Conservation (phyloP, 2,113 vertebrate species). For the Electrona antarctica region DNA sequence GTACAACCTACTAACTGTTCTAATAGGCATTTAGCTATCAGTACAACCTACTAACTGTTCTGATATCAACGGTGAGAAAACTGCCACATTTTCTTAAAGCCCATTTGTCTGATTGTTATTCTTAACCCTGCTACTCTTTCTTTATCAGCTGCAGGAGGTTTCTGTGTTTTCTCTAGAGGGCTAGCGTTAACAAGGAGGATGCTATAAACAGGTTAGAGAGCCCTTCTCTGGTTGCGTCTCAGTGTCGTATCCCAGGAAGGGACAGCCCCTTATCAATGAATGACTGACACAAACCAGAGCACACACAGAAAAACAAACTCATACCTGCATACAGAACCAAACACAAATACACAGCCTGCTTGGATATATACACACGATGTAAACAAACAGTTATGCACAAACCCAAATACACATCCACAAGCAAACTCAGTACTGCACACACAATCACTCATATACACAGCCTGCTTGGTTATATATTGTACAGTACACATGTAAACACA, state of each 20-base stretch:
- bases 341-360: too few relatives aligned
- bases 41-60: slow-evolving; percentile 31
- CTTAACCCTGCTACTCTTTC: slow-evolving; percentile 40
- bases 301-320: background rate
- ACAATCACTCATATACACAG: too few relatives aligned
- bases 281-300: slow-evolving; percentile 69
- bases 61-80: slow-evolving; percentile 42
- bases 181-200: slow-evolving; percentile 40
- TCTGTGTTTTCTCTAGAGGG: slow-evolving; percentile 60
- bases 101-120: slow-evolving; percentile 61
- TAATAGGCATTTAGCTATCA: slow-evolving; percentile 12
- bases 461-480: too few relatives aligned
- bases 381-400: too few relatives aligned
- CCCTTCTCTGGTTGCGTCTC: slow-evolving; percentile 36
- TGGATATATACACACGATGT: too few relatives aligned
- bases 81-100: slow-evolving; percentile 34
- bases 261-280: slow-evolving; percentile 41
- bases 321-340: background rate
- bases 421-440: too few relatives aligned
- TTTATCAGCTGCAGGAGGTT: slow-evolving; percentile 63
- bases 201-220: slow-evolving; percentile 68
- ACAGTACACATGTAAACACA: too few relatives aligned
- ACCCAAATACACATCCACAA: too few relatives aligned
- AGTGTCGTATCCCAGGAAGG: slow-evolving; percentile 46
- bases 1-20: too few relatives aligned